A percentile compares a stretch with the other conserved stretches of the same genome.
phyloP scores from a whole-genome alignment of 2,797 vertebrate species.

The Gymnocypris eckloni region DNA sequence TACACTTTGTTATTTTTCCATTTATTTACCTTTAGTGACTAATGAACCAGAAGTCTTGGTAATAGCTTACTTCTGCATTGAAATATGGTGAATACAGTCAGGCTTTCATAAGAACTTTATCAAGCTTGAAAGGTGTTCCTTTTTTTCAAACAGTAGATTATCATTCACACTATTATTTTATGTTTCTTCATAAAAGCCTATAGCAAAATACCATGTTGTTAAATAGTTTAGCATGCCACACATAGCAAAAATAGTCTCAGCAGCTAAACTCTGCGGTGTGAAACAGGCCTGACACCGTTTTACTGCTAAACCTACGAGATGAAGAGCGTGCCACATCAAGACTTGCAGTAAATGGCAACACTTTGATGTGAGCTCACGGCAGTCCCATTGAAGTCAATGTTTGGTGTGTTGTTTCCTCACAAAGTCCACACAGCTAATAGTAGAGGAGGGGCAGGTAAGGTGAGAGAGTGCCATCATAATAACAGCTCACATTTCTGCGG shows the following conservation, averaged over 20 bases:
- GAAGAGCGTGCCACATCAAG: slow-evolving; percentile 11
- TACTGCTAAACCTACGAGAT: neutral
- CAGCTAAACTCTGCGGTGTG: neutral
- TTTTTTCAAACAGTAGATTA: neutral
- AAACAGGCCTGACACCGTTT: neutral
- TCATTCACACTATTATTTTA: neutral
- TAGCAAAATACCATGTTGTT: neutral
- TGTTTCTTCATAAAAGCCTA: neutral
- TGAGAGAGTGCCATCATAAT: neutral
- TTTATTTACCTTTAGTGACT: neutral
- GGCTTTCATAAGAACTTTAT: neutral
- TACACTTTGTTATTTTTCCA: neutral
- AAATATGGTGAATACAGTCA: neutral
- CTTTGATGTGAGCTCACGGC: slow-evolving; percentile 52
- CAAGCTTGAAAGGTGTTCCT: neutral
- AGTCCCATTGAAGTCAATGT: slow-evolving; percentile 50
- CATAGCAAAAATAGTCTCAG: neutral
- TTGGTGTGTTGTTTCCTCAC: slow-evolving; percentile 27
- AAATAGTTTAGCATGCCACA: neutral
- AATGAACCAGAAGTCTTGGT: neutral
- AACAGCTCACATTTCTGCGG: neutral
- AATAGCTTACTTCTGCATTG: neutral
- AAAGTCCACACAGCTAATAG: neutral
- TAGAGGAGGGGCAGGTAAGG: neutral
- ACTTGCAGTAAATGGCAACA: slow-evolving; percentile 55